Conservation (phyloP, 2,113 vertebrate species). For the Lophura nycthemera region DNA sequence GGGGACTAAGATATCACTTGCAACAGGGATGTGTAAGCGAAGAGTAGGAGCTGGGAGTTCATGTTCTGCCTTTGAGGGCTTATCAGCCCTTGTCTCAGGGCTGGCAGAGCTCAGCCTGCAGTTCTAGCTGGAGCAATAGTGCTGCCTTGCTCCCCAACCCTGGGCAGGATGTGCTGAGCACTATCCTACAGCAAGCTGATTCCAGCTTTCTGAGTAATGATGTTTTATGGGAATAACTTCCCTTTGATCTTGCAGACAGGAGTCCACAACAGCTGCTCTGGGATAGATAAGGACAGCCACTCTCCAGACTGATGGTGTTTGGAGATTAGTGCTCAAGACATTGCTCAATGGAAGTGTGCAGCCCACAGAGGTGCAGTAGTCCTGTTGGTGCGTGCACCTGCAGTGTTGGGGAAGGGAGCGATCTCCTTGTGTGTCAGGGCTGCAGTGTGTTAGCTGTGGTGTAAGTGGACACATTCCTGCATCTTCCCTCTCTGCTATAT, state of each 20-base stretch:
- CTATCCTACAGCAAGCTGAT: neutral
- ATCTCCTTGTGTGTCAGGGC: neutral
- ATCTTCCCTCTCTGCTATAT: neutral
- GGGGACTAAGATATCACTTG: neutral
- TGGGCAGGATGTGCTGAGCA: neutral
- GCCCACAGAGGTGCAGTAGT: neutral
- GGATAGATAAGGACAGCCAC: neutral
- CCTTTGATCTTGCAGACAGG: slow-evolving; percentile 57
- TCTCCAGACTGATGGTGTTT: neutral
- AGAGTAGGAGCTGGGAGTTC: neutral
- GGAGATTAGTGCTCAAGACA: neutral
- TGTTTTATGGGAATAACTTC: neutral
- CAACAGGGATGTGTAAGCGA: neutral
- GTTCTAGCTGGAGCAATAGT: neutral
- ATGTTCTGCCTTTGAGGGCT: neutral
- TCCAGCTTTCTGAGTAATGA: slow-evolving; percentile 21
- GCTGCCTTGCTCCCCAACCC: neutral
- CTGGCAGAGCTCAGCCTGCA: neutral
- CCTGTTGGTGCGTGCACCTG: neutral
- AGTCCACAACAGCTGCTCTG: slow-evolving; percentile 59
- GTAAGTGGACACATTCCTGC: neutral
- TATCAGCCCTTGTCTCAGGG: neutral
- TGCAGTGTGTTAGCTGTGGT: neutral
- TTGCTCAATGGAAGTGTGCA: neutral
- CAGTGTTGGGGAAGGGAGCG: rapidly evolving